These are phyloP conservation scores for Pocillopora damicornis DNA, from an alignment of 64 coral and sea anemone genomes.

Conservation along the genomic window DNA sequence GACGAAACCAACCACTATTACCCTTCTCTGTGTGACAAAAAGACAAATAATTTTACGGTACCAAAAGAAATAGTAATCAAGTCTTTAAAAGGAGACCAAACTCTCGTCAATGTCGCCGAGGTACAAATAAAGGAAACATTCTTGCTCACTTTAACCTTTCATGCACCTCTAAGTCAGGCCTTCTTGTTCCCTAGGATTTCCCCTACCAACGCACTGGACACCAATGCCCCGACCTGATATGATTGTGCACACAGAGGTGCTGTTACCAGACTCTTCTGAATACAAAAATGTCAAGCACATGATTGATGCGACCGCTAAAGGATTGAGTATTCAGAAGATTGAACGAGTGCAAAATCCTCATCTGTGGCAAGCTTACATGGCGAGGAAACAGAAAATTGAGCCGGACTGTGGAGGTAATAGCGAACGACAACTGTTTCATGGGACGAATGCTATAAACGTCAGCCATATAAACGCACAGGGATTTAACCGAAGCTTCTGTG, in stretches of 20 bases:
- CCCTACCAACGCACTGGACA: not conserved
- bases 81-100: too few relatives aligned
- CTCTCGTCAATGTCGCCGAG: too few relatives aligned
- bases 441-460: not conserved
- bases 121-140: too few relatives aligned
- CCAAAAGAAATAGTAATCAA: too few relatives aligned
- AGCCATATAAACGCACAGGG: constrained; percentile 15
- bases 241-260: not conserved
- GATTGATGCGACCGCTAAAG: not conserved
- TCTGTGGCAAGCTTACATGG: not conserved
- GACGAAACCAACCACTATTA: too few relatives aligned
- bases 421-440: constrained; percentile 21
- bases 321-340: not conserved
- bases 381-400: constrained; percentile 15
- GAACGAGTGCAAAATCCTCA: constrained; percentile 26
- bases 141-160: too few relatives aligned
- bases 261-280: not conserved
- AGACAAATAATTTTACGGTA: too few relatives aligned
- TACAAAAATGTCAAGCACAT: not conserved
- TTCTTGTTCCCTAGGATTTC: not conserved
- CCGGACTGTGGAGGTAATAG: constrained; percentile 6
- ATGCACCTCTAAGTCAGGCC: not conserved
- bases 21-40: too few relatives aligned
- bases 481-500: constrained; percentile 31
- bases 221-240: not conserved